Evolutionary conservation across 2,113 vertebrate species (phyloP), one percentile per base, ranked within the genome.

Genomic region (Murina feae): DNA sequence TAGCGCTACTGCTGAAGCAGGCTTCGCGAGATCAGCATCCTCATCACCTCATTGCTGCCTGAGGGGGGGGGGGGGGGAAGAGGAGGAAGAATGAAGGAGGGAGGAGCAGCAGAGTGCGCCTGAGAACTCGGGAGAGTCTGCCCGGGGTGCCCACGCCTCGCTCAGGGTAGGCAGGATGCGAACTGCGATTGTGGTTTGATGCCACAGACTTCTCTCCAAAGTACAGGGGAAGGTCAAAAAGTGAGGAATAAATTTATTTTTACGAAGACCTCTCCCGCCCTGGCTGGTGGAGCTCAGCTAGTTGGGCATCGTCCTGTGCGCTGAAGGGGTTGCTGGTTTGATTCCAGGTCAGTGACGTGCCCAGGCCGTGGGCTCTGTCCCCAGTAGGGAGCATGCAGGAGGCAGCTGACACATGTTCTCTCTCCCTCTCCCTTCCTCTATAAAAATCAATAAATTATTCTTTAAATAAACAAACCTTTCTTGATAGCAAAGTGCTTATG

Each of bases 21-120:
- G 44, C 44, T 44, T 44, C 44, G 10, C 44, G 44, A 44, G 44
- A 44, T 44, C 44, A 44, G 44, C 44, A 44, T 44, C 44, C 44
- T 44, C 44, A 44, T 44, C 44, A 44, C 44, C 11, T 44, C 44
- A 10, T 44, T 44, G 44, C 99, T 99, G 96, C 99, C 99, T 99
- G n/a, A n/a, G n/a, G n/a, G n/a, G n/a, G 95, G n/a, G n/a, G 18
- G 69, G 76, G 94, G 53, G 84, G n/a, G 79, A n/a, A n/a, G n/a
- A 69, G 0, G 79, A 74, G 0, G 49, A 87, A 94, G 11, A 49
- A 13, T 1, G 35, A 60, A 53, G 20, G n/a, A 9, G 9, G 60
- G 25, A 75, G 44, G 2, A 55, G 58, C 68, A n/a, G 86, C n/a
- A 0, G 21, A 76, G 30, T 32, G 20, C 25, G 17, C 30, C 44